Conservation (phyloP, 2,888 invertebrate species). For the Pseudoips prasinana region DNA sequence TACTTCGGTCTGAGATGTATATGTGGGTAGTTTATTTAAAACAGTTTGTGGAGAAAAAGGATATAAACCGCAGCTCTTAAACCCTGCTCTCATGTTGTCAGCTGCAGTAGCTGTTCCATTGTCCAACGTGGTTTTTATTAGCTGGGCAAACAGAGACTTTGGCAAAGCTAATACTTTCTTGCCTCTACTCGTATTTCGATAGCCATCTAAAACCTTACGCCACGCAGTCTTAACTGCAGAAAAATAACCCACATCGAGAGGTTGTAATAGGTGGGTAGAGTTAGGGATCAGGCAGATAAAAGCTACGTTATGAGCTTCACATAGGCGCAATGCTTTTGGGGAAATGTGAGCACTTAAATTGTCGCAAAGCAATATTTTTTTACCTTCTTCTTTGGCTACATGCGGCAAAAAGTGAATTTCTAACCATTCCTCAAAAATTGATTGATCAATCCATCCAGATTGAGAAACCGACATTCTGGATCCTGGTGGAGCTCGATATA, state of each 20-base stretch:
- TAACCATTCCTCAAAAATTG: conserved; percentile 28
- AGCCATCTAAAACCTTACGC: too few species aligned
- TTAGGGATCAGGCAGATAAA: conserved; percentile 36
- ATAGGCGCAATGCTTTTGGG: conserved; percentile 15
- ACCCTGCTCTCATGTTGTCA: too few species aligned
- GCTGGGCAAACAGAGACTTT: too few species aligned
- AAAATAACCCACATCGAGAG: conserved; percentile 33
- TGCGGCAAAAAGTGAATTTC: conserved; percentile 17
- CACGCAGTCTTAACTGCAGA: conserved; percentile 20
- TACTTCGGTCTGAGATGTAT: too few species aligned
- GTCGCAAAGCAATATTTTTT: conserved; percentile 20
- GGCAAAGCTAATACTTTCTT: too few species aligned
- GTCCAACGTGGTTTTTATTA: too few species aligned
- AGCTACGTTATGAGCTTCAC: too few species aligned
- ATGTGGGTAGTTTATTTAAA: too few species aligned
- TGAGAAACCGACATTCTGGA: conserved; percentile 24
- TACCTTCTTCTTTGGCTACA: conserved; percentile 17
- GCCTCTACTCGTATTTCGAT: too few species aligned
- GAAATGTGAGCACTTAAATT: conserved; percentile 23
- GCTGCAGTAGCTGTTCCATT: too few species aligned
- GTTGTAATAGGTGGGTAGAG: conserved; percentile 33
- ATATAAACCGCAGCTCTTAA: too few species aligned
- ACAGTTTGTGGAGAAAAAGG: too few species aligned
- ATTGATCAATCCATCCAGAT: conserved; percentile 24
- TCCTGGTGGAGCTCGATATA: conserved; percentile 21